Evolutionary conservation across 2,797 vertebrate species (phyloP), one percentile per base, ranked within the genome.

Genomic region (Thunnus albacares): DNA sequence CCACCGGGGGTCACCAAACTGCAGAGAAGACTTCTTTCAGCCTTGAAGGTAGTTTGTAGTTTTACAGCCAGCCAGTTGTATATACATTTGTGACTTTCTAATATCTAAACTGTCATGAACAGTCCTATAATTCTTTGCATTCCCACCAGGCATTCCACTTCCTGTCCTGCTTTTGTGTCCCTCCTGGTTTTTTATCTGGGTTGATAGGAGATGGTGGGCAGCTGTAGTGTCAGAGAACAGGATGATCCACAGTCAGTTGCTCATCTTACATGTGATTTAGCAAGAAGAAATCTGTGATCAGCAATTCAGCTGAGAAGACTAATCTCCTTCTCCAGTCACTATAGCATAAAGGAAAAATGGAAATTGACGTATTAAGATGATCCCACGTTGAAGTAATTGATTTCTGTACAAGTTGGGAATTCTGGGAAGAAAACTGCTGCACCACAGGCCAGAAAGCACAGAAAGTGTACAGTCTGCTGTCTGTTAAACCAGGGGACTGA

Each of bases 1-100:
- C 67, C 52, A 47, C 60, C 26, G 11, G 69, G 33, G 35, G 69
- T 45, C 74, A 17, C 14, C 47, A 65, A n/a, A 51, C 66, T 20
- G 49, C 64, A 17, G 49, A 35, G 53, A 57, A 22, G 2, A 30
- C 35, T 6, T n/a, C 30, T 38, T 58, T 74, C 59, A 49, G 9
- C 20, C 56, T 24, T 71, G 62, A 51, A 75, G 63, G 22, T n/a
- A 24, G 7, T 52, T 47, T 26, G 56, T 53, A 11, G 47, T 8
- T 55, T 33, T 58, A 49, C 57, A 75, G 58, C 22, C 10, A 11
- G 14, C 9, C 22, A 13, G 22, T 4, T 1, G 7, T 22, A 17
- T 17, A 18, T 17, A 2, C 15, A 15, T 45, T 24, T 24, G 24
- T 24, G 24, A 24, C 14, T 45, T 15, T 49, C 6, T n/a, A 6